These are phyloP conservation scores for Buceros bicornis DNA, from an alignment of 2,797 vertebrate genomes.

Conservation along the genomic window DNA sequence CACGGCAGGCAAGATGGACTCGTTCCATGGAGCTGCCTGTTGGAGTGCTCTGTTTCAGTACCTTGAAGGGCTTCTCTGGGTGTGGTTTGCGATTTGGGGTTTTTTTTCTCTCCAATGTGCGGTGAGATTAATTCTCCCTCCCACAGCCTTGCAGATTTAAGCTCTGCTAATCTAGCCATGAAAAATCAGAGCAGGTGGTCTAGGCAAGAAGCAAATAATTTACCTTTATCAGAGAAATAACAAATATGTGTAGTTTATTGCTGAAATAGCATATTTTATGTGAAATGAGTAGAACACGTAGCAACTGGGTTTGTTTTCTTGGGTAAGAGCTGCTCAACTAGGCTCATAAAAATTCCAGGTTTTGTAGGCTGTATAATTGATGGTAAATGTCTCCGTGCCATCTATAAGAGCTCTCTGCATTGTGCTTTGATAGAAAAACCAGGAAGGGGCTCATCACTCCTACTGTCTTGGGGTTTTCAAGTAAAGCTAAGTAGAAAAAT, in stretches of 20 bases:
- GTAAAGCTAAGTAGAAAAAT: not conserved
- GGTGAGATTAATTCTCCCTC: not conserved
- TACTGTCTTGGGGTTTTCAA: not conserved
- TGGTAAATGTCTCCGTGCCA: not conserved
- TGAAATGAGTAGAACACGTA: not conserved
- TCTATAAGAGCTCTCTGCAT: not conserved
- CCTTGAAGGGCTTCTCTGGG: not conserved
- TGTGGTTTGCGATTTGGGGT: not conserved
- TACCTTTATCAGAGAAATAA: not conserved
- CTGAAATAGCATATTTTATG: not conserved
- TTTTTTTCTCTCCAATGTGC: not conserved
- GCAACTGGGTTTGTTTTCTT: not conserved
- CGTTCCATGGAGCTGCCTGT: not conserved
- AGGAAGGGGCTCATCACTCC: not conserved
- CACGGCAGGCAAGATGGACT: not conserved
- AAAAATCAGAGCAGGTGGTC: not conserved
- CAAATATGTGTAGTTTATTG: not conserved
- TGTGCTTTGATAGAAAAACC: not conserved
- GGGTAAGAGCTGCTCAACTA: not conserved
- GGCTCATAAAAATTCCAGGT: accelerated
- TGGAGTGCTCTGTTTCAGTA: not conserved
- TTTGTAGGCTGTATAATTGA: not conserved
- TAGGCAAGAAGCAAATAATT: not conserved
- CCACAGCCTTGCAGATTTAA: not conserved
- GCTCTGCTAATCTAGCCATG: not conserved